Percentiles rank a stretch among this genome's conserved stretches.
Evolutionary conservation across 1,140 invertebrate species (phyloP).

Genomic region (Drosophila parvula): DNA sequence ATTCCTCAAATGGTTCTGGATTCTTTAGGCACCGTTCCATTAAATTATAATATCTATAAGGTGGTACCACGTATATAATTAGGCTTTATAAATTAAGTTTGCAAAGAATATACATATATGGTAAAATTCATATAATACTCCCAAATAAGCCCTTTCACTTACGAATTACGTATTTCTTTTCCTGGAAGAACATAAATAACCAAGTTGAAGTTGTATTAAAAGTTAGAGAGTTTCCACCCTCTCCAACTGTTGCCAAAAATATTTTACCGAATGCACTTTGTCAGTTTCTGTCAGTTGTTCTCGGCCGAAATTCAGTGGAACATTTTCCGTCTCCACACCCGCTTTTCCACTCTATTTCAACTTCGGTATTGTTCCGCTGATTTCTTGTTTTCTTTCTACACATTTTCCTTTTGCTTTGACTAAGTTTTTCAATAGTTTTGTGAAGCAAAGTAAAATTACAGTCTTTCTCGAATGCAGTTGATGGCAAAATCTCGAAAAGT

Average conservation of each 20-base stretch:
- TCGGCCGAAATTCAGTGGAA: conserved; percentile 53
- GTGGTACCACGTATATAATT: no score
- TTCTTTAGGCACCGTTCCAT: no score
- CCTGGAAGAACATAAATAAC: background rate
- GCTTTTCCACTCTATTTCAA: conserved; percentile 14
- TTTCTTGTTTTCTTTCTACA: conserved; percentile 9
- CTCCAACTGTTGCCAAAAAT: conserved; percentile 18
- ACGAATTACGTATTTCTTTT: no score
- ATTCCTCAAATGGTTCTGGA: background rate
- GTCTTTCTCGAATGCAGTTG: conserved; percentile 70
- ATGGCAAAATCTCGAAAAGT: conserved; percentile 60
- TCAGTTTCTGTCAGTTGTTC: conserved; percentile 70
- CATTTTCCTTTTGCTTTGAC: conserved; percentile 22
- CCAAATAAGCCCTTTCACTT: no score
- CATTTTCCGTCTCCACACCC: conserved; percentile 42
- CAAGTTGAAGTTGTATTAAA: conserved; percentile 7
- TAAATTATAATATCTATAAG: no score
- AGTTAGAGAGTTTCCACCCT: conserved; percentile 11
- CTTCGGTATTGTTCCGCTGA: conserved; percentile 12
- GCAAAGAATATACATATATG: no score
- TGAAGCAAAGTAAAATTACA: conserved; percentile 59
- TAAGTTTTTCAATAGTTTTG: conserved; percentile 34
- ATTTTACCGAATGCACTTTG: conserved; percentile 64
- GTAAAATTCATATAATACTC: no score
- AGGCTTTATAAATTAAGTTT: no score